A percentile compares a stretch with the other conserved stretches of the same genome.
Evolutionary conservation across 92 coral and sea anemone genomes (phyloP).

Genomic region (Desmophyllum pertusum): DNA sequence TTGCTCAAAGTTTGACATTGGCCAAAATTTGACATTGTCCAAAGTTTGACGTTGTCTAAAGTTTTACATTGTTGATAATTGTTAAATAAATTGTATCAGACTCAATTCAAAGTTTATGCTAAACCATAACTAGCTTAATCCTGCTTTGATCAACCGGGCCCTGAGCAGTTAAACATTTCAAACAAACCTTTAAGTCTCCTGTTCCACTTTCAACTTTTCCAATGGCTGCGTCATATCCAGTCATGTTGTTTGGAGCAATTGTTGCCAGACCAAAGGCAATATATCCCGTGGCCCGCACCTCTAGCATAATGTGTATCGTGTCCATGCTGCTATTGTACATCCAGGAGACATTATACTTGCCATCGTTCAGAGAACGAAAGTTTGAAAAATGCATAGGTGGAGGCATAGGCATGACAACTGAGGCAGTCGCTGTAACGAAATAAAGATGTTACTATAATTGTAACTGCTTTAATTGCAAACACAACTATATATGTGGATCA

Average conservation of each 20-base stretch:
- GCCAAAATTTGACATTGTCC: no score
- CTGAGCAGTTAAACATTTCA: background rate
- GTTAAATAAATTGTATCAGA: no score
- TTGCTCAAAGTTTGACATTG: no score
- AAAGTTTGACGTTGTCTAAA: no score
- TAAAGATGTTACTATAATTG: background rate
- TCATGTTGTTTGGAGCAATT: background rate
- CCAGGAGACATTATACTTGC: slow-evolving; percentile 19
- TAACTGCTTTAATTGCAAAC: background rate
- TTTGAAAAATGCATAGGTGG: background rate
- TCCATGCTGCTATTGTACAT: background rate
- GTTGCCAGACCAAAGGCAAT: slow-evolving; percentile 10
- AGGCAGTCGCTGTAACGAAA: background rate
- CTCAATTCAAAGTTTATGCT: no score
- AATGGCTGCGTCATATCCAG: slow-evolving; percentile 9
- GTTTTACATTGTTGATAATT: no score
- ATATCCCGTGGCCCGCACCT: slow-evolving; percentile 6
- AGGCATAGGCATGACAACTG: background rate
- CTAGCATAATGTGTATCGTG: slow-evolving; percentile 6
- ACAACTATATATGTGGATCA: background rate
- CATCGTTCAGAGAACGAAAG: background rate
- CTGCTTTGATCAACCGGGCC: background rate
- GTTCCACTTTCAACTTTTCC: background rate
- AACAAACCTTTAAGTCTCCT: slow-evolving; percentile 2
- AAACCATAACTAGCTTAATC: background rate